Evolutionary conservation across 2,113 vertebrate species (phyloP), one percentile per base, ranked within the genome.

Genomic region (Ramphastos sulfuratus): DNA sequence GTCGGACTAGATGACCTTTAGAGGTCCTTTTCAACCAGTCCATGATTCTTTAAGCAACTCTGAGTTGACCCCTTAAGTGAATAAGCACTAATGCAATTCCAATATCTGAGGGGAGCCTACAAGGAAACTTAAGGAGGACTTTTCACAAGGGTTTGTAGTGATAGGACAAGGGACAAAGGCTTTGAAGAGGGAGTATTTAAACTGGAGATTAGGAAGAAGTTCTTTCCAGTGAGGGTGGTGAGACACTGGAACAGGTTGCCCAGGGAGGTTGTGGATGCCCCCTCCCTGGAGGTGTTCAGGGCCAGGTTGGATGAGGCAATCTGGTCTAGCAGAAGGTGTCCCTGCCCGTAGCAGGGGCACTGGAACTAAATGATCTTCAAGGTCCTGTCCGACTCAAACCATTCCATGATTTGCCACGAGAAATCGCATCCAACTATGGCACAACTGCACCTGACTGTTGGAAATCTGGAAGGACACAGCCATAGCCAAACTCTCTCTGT

Each of bases 361-460:
- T 52, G 50, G 50, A 25, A 24, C 23, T 52, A 24, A 23, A 52
- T 25, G 50, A 13, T 13, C 50, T 24, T 52, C 11, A 24, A 25
- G 50, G 50, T 52, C 23, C 44, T 46, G 44, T 66, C 64, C 64
- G 12, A 31, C 39, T 13, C 64, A 44, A 66, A 31, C 27, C 18
- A 21, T 12, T 19, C 39, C 18, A 6, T 18, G 25, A 64, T 27
- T 24, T 27, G 6, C 50, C 50, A 52, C 44, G 11, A 5, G 33
- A 14, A 37, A 20, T 2, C 21, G 13, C 55, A 69, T 1, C 6
- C 42, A 52, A 12, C 33, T n/a, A 2, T 1, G 15, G 25, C 9
- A 15, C 56, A 42, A 48, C 18, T 37, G 18, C 65, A 27, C 1
- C 25, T 13, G 19, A 13, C 31, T 3, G 23, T 4, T 44, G 73